A percentile compares a stretch with the other conserved stretches of the same genome.
Evolutionary conservation across 2,113 vertebrate species (phyloP).

Genomic region (Talpa occidentalis): DNA sequence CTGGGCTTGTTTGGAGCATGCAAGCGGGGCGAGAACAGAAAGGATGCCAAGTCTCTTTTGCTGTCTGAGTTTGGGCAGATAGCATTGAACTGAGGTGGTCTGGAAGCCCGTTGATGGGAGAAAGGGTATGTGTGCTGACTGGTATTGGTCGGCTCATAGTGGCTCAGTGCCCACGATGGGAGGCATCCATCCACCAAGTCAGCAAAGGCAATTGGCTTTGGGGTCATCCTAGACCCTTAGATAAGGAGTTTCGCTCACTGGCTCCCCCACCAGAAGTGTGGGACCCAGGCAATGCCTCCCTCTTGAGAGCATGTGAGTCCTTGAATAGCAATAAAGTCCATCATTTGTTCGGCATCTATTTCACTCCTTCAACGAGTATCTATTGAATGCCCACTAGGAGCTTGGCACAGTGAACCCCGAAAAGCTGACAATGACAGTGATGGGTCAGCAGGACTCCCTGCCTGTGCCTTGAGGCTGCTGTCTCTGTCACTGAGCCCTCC

Average conservation of each 20-base stretch:
- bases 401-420: background rate
- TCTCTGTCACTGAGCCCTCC: background rate
- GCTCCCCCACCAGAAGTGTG: background rate
- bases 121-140: background rate
- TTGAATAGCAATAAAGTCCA: background rate
- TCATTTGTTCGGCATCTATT: background rate
- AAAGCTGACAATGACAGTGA: background rate
- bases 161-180: background rate
- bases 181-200: background rate
- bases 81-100: background rate
- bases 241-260: background rate
- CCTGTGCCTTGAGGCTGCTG: background rate
- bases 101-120: background rate
- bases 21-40: background rate
- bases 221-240: background rate
- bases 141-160: background rate
- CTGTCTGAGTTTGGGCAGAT: background rate
- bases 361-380: background rate
- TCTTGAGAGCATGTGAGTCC: background rate
- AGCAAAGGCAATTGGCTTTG: background rate
- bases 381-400: fast-evolving
- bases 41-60: background rate
- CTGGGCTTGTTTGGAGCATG: background rate
- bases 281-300: background rate
- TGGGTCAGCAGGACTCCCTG: fast-evolving